Conservation (phyloP, 2,888 invertebrate genomes). For the Eucriotettix oculatus region DNA sequence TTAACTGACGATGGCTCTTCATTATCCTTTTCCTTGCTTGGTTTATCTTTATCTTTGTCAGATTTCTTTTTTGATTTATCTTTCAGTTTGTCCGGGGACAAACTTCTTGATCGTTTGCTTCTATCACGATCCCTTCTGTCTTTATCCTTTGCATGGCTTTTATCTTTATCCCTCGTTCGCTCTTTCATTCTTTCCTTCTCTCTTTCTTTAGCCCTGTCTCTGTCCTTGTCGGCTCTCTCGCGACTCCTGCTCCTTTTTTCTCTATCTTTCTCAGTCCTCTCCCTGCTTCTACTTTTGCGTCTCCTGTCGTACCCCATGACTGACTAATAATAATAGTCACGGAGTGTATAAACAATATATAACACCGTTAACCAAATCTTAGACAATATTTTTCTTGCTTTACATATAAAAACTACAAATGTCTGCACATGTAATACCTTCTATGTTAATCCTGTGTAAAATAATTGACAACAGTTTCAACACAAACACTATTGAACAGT, state of each 20-base stretch:
- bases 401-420: no score
- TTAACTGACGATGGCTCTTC: constrained; percentile 23
- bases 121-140: background rate
- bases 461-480: no score
- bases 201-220: background rate
- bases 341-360: no score
- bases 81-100: background rate
- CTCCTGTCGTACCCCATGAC: background rate
- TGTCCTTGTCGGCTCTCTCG: background rate
- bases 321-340: no score
- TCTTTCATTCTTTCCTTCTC: background rate
- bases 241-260: background rate
- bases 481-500: no score
- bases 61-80: background rate
- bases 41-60: background rate
- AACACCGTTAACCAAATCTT: no score
- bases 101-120: background rate
- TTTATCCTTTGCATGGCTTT: background rate
- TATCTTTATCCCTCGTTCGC: background rate
- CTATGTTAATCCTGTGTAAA: no score
- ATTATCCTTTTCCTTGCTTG: background rate
- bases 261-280: background rate
- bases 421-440: no score
- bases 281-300: background rate
- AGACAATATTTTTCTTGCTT: no score